Percentiles rank a stretch among this genome's conserved stretches.
Conservation (phyloP, 2,797 vertebrate species). For the Poeciliopsis gracilis region DNA sequence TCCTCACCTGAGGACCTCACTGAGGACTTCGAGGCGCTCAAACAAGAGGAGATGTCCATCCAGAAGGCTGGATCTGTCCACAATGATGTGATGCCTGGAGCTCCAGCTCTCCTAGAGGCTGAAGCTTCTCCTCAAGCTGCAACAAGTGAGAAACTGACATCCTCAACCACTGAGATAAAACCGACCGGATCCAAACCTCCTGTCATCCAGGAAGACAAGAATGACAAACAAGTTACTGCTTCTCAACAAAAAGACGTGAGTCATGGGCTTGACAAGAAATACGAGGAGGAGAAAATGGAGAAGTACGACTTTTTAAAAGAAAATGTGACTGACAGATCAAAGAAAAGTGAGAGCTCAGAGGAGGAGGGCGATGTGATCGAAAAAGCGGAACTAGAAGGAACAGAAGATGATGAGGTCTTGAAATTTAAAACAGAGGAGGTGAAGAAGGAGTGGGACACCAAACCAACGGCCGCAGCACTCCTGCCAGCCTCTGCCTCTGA, state of each 20-base stretch:
- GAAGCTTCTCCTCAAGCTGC: conserved; percentile 62
- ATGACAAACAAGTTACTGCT: conserved; percentile 68
- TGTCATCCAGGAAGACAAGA: conserved; percentile 56
- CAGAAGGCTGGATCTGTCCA: conserved; percentile 42
- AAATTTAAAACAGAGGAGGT: conserved; percentile 80
- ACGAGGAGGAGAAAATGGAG: conserved; percentile 81
- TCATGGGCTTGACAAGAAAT: conserved; percentile 78
- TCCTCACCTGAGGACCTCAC: conserved; percentile 98
- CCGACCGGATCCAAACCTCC: conserved; percentile 59
- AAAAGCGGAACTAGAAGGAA: conserved; percentile 93
- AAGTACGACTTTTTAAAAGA: conserved; percentile 62
- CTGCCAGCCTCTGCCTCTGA: conserved; percentile 77
- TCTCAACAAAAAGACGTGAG: conserved; percentile 60
- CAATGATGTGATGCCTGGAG: conserved; percentile 60
- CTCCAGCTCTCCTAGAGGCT: conserved; percentile 54
- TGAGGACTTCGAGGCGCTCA: conserved; percentile 94
- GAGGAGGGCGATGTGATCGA: conserved; percentile 91
- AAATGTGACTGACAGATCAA: conserved; percentile 78
- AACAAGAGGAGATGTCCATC: conserved; percentile 79
- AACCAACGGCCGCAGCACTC: conserved; percentile 30
- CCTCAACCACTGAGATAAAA: conserved; percentile 61
- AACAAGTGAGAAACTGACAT: conserved; percentile 72
- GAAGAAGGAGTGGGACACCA: conserved; percentile 73
- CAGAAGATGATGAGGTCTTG: conserved; percentile 86
- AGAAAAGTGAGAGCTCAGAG: conserved; percentile 84